These are phyloP conservation scores for Venusia cambrica DNA, from an alignment of 2,888 invertebrate genomes.

Conservation along the genomic window DNA sequence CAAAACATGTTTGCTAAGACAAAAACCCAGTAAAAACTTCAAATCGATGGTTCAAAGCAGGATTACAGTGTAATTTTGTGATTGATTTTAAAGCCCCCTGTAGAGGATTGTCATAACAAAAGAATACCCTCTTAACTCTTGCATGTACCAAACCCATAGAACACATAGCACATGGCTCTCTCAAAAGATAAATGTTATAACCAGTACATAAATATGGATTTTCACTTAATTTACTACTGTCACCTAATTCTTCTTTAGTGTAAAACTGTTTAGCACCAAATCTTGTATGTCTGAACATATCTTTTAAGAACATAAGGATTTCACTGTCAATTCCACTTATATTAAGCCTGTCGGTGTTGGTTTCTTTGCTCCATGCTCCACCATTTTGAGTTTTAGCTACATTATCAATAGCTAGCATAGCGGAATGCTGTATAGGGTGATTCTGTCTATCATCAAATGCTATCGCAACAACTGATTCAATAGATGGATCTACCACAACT, in stretches of 20 bases:
- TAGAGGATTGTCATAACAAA: conserved; percentile 69
- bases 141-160: conserved; percentile 97
- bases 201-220: conserved; percentile 93
- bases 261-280: conserved; percentile 72
- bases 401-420: conserved; percentile 92
- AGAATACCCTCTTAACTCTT: conserved; percentile 91
- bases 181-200: conserved; percentile 89
- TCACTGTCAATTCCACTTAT: conserved; percentile 33
- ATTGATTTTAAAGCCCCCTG: conserved; percentile 87
- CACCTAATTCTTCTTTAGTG: conserved; percentile 45
- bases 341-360: conserved; percentile 53
- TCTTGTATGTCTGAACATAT: conserved; percentile 49
- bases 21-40: conserved; percentile 88
- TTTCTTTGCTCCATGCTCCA: conserved; percentile 81
- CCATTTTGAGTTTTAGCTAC: conserved; percentile 92
- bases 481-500: conserved; percentile 88
- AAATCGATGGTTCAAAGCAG: conserved; percentile 94
- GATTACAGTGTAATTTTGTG: conserved; percentile 88
- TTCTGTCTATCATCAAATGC: conserved; percentile 78
- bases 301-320: conserved; percentile 52
- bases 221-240: conserved; percentile 38
- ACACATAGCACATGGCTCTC: conserved; percentile 97
- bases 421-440: conserved; percentile 90
- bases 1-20: conserved; percentile 17
- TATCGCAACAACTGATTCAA: conserved; percentile 84